Evolutionary conservation across 2,888 invertebrate species (phyloP).

Genomic region (Antheraea assamensis): DNA sequence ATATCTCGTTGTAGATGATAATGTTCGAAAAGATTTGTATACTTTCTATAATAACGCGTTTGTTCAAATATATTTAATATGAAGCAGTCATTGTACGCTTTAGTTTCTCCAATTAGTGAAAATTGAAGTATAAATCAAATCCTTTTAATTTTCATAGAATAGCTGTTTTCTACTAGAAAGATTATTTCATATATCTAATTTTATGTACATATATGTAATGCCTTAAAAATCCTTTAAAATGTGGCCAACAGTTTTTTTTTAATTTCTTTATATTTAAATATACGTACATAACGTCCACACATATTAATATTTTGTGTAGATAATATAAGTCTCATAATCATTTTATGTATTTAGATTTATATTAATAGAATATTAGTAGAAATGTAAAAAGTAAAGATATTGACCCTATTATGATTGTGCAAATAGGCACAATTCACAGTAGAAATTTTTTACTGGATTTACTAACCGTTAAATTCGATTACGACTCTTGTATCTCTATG

Average conservation of each 20-base stretch:
- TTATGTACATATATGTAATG: not conserved
- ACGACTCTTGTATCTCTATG: slow-evolving; percentile 59
- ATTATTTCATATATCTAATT: not conserved
- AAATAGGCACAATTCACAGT: slow-evolving; percentile 52
- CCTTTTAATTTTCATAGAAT: not conserved
- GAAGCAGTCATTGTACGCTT: not conserved
- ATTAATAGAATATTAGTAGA: not conserved
- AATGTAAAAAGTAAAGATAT: slow-evolving; percentile 8
- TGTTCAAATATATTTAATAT: not conserved
- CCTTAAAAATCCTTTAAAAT: no score
- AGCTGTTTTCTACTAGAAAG: not conserved
- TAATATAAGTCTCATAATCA: not conserved
- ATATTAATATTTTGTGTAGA: not conserved
- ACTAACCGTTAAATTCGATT: slow-evolving; percentile 77
- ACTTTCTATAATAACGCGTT: not conserved
- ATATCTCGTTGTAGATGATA: slow-evolving; percentile 30
- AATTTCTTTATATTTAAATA: no score
- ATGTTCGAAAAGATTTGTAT: not conserved
- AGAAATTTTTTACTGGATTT: slow-evolving; percentile 56
- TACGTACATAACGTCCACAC: not conserved
- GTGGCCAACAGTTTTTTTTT: not conserved
- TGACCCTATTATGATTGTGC: slow-evolving; percentile 53
- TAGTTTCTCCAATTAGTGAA: not conserved
- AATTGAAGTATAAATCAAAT: not conserved
- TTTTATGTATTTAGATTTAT: not conserved